phyloP scores from a whole-genome alignment of 2,797 vertebrate genomes.

The Brotula barbata region DNA sequence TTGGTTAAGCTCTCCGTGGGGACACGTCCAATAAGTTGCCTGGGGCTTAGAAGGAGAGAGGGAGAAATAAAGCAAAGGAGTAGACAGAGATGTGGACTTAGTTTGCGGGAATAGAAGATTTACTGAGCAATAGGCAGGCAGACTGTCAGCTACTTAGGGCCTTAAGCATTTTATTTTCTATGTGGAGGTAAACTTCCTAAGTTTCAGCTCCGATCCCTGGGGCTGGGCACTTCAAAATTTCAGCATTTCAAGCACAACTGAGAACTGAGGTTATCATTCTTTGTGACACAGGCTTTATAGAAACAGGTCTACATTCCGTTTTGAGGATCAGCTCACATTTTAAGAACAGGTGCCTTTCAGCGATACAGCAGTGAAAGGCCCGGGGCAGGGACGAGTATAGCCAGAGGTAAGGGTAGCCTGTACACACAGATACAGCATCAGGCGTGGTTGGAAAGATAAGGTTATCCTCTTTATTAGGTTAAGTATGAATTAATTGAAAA shows the following conservation, averaged over 20 bases:
- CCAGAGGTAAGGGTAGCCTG: constrained; percentile 44
- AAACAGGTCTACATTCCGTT: constrained; percentile 20
- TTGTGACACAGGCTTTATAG: neutral
- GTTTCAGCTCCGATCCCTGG: constrained; percentile 26
- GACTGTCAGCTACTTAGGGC: constrained; percentile 13
- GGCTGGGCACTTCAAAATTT: constrained; percentile 11
- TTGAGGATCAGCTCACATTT: constrained; percentile 41
- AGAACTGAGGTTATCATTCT: constrained; percentile 43
- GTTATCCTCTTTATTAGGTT: neutral
- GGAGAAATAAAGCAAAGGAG: constrained; percentile 32
- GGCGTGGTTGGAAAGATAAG: constrained; percentile 2
- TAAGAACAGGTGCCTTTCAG: constrained; percentile 49
- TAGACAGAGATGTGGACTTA: constrained; percentile 32
- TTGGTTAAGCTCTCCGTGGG: constrained; percentile 59
- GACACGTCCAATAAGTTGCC: constrained; percentile 45
- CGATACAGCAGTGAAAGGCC: constrained; percentile 45
- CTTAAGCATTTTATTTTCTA: constrained; percentile 33
- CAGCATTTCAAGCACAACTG: constrained; percentile 16
- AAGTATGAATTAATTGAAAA: neutral
- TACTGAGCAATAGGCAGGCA: constrained; percentile 21
- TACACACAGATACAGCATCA: constrained; percentile 20
- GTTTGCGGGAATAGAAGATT: constrained; percentile 46
- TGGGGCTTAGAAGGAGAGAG: constrained; percentile 20
- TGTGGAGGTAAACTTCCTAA: constrained; percentile 41
- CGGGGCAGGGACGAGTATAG: constrained; percentile 49